Evolutionary conservation across 2,797 vertebrate genomes (phyloP), one percentile per base, ranked within the genome.

Genomic region (Chloroceryle amazona): DNA sequence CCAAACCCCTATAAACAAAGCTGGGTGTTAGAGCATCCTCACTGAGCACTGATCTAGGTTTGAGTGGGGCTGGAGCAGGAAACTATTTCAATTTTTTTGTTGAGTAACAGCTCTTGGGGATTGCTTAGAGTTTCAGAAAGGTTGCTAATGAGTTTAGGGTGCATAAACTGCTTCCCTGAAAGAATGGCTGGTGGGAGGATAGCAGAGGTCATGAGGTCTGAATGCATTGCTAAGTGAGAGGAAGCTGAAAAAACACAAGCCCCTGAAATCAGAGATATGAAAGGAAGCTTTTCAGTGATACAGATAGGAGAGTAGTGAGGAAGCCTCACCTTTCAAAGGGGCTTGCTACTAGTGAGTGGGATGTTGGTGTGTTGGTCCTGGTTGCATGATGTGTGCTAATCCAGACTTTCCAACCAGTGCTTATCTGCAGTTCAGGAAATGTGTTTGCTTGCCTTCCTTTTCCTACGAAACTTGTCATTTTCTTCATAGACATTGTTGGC

Each of bases 11-110:
- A 2, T 58, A 22, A 37, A 33, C 17, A 31, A 88, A 81, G 9
- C 28, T 39, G 2, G 1, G 5, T 19, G 62, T 60, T 39, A 44
- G 35, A 61, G 33, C 9, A 29, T 4, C 46, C 12, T 47, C 26
- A 9, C 1, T 25, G 42, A n/a, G 26, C 0, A 0, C 42, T 42
- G 39, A 14, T 18, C 31, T 23, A 13, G 13, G 4, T n/a, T 71
- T 87, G 47, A 51, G 19, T 31, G 17, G 49, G 18, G 31, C 42
- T 72, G 71, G 11, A 51, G 25, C n/a, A 66, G 47, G 19, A 81
- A 35, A 2, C 29, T 37, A 0, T 22, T 86, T 25, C n/a, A 72
- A 10, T 70, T n/a, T 18, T 68, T 63, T 22, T 46, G 28, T 22
- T 46, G 28, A 75, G 18, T 49, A 86, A 39, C 4, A 9, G 33